Percentiles rank a stretch among this genome's conserved stretches.
Conservation (phyloP, 2,888 invertebrate genomes). For the Oeneis ivallda region DNA sequence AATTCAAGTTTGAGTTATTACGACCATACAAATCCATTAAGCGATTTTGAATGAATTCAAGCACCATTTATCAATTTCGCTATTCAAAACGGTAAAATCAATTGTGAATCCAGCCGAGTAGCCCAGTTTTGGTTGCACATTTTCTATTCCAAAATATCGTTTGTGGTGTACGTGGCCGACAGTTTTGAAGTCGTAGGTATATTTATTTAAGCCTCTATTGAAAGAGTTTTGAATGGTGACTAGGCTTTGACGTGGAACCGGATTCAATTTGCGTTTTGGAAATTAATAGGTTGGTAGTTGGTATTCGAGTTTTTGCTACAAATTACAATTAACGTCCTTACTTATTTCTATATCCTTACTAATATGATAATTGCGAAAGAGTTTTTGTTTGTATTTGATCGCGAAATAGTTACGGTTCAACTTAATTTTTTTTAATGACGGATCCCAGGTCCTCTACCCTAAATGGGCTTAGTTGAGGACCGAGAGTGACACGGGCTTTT, state of each 20-base stretch:
- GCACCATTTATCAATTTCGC: constrained; percentile 30
- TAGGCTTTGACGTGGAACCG: constrained; percentile 19
- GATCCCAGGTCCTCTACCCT: no score
- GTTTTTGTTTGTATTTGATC: no score
- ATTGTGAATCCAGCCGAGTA: constrained; percentile 25
- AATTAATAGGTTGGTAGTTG: neutral
- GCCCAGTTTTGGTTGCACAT: constrained; percentile 29
- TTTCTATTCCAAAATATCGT: constrained; percentile 35
- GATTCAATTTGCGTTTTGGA: constrained; percentile 21
- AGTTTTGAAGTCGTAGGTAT: constrained; percentile 31
- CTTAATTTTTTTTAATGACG: no score
- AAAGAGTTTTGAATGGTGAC: constrained; percentile 26
- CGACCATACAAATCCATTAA: constrained; percentile 11
- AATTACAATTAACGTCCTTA: neutral
- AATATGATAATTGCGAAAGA: no score
- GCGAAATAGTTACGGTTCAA: no score
- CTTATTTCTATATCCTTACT: no score
- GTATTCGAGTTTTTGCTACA: neutral
- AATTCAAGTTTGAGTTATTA: constrained; percentile 4
- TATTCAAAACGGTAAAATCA: constrained; percentile 32
- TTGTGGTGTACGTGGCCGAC: constrained; percentile 29
- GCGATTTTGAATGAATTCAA: constrained; percentile 18
- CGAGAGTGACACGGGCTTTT: no score
- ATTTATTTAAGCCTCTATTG: constrained; percentile 29
- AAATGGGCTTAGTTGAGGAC: no score